phyloP scores from a whole-genome alignment of 1,140 invertebrate species.

The Paracyclopina nana region DNA sequence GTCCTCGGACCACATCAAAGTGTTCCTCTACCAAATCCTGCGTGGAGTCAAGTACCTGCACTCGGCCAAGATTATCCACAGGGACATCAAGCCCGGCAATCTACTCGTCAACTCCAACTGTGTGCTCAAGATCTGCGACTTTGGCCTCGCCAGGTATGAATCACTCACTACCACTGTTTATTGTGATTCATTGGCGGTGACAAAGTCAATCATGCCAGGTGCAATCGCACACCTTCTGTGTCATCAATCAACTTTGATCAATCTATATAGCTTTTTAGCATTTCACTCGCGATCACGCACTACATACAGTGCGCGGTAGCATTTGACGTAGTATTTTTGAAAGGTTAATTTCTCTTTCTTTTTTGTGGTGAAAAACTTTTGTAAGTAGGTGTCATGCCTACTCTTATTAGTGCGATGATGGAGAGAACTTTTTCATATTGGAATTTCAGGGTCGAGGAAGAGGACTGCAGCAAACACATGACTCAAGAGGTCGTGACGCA shows the following conservation, averaged over 20 bases:
- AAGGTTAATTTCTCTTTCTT: too few relatives aligned
- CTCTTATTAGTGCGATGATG: too few relatives aligned
- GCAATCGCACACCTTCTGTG: not conserved
- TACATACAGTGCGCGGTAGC: too few relatives aligned
- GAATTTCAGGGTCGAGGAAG: conserved; percentile 58
- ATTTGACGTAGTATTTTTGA: too few relatives aligned
- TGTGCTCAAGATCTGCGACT: conserved; percentile 47
- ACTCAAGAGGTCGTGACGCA: conserved; percentile 97
- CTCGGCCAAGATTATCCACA: conserved; percentile 86
- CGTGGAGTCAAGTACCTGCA: conserved; percentile 94
- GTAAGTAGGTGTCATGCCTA: too few relatives aligned
- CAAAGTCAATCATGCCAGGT: too few relatives aligned
- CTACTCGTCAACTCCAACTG: conserved; percentile 96
- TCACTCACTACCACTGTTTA: not conserved
- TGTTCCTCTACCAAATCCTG: conserved; percentile 96
- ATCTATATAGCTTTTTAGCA: too few relatives aligned
- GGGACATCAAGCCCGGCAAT: conserved; percentile 98
- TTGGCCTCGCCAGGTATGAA: conserved; percentile 31
- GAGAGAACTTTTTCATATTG: too few relatives aligned
- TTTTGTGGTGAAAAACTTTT: too few relatives aligned
- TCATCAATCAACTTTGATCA: too few relatives aligned
- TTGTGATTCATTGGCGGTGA: not conserved
- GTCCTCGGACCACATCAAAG: conserved; percentile 94
- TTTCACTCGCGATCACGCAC: too few relatives aligned
- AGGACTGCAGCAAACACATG: conserved; percentile 78